These are phyloP conservation scores for Podabrus alpinus DNA, from an alignment of 2,888 invertebrate genomes.

Conservation along the genomic window DNA sequence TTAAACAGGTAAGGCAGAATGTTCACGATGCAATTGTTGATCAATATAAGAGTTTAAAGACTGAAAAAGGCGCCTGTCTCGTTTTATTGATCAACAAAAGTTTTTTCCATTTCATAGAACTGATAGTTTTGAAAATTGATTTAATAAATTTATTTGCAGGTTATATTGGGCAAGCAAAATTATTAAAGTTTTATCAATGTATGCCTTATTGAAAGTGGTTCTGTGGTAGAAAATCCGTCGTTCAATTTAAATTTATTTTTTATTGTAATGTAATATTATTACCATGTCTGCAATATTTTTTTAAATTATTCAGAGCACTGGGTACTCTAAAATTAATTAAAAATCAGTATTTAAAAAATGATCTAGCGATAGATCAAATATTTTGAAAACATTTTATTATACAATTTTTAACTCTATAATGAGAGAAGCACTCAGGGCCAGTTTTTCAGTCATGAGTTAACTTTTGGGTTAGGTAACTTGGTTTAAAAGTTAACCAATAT, in stretches of 20 bases:
- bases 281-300: background rate
- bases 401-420: background rate
- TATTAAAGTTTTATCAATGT: constrained; percentile 65
- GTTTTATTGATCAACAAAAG: background rate
- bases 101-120: background rate
- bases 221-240: constrained; percentile 12
- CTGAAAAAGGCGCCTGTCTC: too few relatives aligned
- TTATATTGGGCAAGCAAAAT: constrained; percentile 71
- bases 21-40: background rate
- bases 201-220: constrained; percentile 42
- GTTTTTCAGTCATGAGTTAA: too few relatives aligned
- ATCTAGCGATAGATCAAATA: background rate
- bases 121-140: background rate
- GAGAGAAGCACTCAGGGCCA: too few relatives aligned
- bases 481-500: too few relatives aligned
- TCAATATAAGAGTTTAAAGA: background rate
- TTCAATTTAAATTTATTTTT: background rate
- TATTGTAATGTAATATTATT: too few relatives aligned
- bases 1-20: constrained; percentile 62
- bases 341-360: background rate
- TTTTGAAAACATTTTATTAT: background rate
- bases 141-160: constrained; percentile 56
- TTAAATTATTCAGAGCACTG: background rate
- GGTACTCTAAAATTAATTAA: background rate
- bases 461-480: too few relatives aligned